These are phyloP conservation scores for Dione juno DNA, from an alignment of 2,888 invertebrate genomes.

Conservation along the genomic window DNA sequence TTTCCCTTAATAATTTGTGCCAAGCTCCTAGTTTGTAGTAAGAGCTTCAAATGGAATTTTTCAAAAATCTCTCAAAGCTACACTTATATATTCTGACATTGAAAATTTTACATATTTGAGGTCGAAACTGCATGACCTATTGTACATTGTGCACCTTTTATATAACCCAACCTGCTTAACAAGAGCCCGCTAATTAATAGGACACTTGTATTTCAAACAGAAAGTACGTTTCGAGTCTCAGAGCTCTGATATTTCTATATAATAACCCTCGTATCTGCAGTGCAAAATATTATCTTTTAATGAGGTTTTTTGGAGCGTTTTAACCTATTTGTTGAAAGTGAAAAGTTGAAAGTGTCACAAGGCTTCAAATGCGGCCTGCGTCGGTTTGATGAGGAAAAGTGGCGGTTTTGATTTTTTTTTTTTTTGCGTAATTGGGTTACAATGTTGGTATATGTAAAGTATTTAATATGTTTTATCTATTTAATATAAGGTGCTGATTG, in stretches of 20 bases:
- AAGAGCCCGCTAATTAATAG: conserved; percentile 28
- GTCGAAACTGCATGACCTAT: background rate
- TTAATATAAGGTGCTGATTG: background rate
- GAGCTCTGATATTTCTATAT: conserved; percentile 25
- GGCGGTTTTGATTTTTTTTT: background rate
- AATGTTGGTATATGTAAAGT: background rate
- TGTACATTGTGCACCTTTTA: conserved; percentile 7
- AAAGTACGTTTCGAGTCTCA: conserved; percentile 24
- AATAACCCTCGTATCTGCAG: conserved; percentile 29
- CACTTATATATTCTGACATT: conserved; percentile 1
- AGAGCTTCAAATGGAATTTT: too few species aligned
- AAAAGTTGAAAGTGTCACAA: conserved; percentile 12
- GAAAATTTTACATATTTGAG: background rate
- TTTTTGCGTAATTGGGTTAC: background rate
- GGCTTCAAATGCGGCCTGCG: conserved; percentile 4
- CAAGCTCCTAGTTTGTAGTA: too few species aligned
- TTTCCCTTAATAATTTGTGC: too few species aligned
- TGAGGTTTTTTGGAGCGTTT: conserved; percentile 27
- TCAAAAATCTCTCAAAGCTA: background rate
- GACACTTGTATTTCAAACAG: conserved; percentile 18
- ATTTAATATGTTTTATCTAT: background rate
- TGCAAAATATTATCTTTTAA: conserved; percentile 36
- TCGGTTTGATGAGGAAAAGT: background rate
- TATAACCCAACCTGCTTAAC: conserved; percentile 17
- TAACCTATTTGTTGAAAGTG: conserved; percentile 24